Evolutionary conservation across 2,113 vertebrate genomes (phyloP).

Genomic region (Misgurnus mizolepis): DNA sequence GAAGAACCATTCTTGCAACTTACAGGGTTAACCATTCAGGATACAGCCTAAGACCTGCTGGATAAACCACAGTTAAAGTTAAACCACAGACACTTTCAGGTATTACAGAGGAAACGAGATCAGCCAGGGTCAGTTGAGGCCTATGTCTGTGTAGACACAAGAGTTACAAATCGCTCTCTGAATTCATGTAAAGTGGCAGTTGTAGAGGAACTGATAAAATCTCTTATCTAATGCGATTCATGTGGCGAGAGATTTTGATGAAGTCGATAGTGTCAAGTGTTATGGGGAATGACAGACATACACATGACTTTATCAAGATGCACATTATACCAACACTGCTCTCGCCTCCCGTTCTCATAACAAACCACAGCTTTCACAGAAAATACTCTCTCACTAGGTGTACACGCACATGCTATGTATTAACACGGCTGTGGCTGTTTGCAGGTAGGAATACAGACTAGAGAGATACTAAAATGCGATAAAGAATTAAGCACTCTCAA

Average conservation of each 20-base stretch:
- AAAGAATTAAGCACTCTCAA: constrained; percentile 13
- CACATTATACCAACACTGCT: constrained; percentile 40
- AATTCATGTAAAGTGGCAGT: constrained; percentile 29
- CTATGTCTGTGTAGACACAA: neutral
- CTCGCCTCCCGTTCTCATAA: constrained; percentile 50
- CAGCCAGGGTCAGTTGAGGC: constrained; percentile 6
- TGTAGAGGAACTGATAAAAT: constrained; percentile 30
- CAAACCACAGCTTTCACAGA: constrained; percentile 52
- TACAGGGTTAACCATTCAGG: neutral
- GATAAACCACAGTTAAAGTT: constrained; percentile 17
- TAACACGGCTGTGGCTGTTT: constrained; percentile 40
- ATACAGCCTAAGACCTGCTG: neutral
- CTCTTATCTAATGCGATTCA: constrained; percentile 41
- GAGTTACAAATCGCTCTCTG: constrained; percentile 5
- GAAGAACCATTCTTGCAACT: neutral
- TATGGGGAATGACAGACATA: neutral
- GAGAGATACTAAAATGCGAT: constrained; percentile 43
- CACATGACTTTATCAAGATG: constrained; percentile 36
- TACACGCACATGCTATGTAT: constrained; percentile 1
- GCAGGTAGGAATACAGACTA: constrained; percentile 56
- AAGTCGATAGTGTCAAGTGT: constrained; percentile 33
- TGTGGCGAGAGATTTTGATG: constrained; percentile 43
- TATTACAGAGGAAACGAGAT: constrained; percentile 22
- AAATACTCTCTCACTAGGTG: constrained; percentile 27
- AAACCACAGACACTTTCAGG: constrained; percentile 35